Base-by-base conservation (phyloP, 2,113 vertebrate genomes). In the Argyrosomus japonicus region DNA sequence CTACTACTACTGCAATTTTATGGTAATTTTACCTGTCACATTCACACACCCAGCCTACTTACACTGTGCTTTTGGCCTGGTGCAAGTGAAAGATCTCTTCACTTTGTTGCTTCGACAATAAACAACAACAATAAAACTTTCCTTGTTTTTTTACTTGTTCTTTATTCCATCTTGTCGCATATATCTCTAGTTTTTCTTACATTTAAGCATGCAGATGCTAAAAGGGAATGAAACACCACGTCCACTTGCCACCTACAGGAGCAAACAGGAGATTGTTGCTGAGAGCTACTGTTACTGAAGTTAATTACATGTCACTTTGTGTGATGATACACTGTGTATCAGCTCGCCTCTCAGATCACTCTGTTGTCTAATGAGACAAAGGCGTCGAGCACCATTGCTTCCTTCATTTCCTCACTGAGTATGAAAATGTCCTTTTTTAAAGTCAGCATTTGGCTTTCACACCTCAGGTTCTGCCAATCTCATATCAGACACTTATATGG, bases 291-390 rank as follows among this genome's bases (percentile, higher is more conserved):
- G 67, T 73, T 68, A 77, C 63, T 79, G 48, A 53, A 91, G 77
- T 82, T 88, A 91, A 85, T 93, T 84, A 88, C 67, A 51, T 79
- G 77, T 87, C 88, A 50, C 27, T 54, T 80, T 84, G 75, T 77
- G 63, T 79, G 82, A 84, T 82, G 77, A 84, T 61, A 47, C 56
- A 70, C 82, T 27, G 18, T 79, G 81, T 87, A 79, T 84, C 64
- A 68, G 50, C 83, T 65, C 15, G 1, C 50, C 21, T 77, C 77
- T 68, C 23, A 7, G 9, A 72, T 89, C 68, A 36, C 27, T 79
- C 69, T 51, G 57, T 47, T n/a, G 25, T 82, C 72, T 57, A 83
- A 79, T 64, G 53, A 83, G 51, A 54, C 63, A 61, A 47, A 75
- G 48, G 19, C 2, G 3, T 53, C 2, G 1, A 29, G 47, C 32